phyloP scores from a whole-genome alignment of 1,140 invertebrate species.

The Drosophila ficusphila region DNA sequence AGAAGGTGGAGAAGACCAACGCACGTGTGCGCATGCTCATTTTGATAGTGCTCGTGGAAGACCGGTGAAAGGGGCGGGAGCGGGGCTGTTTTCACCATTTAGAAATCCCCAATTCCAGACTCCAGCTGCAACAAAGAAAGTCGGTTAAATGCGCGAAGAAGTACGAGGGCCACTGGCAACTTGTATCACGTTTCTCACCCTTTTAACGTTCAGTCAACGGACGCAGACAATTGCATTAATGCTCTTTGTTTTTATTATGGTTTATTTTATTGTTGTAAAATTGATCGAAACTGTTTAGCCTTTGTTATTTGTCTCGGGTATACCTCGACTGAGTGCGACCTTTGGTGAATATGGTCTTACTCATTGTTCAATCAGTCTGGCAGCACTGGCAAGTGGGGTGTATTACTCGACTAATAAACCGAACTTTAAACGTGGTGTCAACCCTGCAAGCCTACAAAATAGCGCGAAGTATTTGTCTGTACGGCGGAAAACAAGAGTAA shows the following conservation, averaged over 20 bases:
- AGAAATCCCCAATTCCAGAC: slow-evolving; percentile 12
- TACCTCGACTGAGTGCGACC: not conserved
- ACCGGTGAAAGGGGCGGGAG: slow-evolving; percentile 24
- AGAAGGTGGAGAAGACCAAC: slow-evolving; percentile 94
- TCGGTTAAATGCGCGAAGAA: not conserved
- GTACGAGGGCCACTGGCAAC: not conserved
- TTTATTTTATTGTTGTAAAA: not conserved
- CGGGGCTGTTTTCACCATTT: slow-evolving; percentile 34
- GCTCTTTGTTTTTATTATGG: slow-evolving; percentile 24
- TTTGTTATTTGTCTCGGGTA: slow-evolving; percentile 12
- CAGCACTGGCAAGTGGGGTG: not conserved
- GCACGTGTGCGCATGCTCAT: slow-evolving; percentile 79
- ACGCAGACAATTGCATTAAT: not conserved
- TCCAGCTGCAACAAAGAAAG: slow-evolving; percentile 39
- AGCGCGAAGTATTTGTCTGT: slow-evolving; percentile 69
- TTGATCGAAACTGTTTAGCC: not conserved
- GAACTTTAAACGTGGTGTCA: not conserved
- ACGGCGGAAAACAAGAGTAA: slow-evolving; percentile 29
- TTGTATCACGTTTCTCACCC: not conserved
- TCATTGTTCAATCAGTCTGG: not conserved
- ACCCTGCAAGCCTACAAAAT: slow-evolving; percentile 41
- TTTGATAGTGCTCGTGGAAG: slow-evolving; percentile 35
- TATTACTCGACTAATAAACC: not conserved
- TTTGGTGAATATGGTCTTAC: not conserved
- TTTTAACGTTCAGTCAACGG: not conserved